A percentile compares a stretch with the other conserved stretches of the same genome.
Conservation (phyloP, 2,888 invertebrate genomes). For the Ichneumon xanthorius region DNA sequence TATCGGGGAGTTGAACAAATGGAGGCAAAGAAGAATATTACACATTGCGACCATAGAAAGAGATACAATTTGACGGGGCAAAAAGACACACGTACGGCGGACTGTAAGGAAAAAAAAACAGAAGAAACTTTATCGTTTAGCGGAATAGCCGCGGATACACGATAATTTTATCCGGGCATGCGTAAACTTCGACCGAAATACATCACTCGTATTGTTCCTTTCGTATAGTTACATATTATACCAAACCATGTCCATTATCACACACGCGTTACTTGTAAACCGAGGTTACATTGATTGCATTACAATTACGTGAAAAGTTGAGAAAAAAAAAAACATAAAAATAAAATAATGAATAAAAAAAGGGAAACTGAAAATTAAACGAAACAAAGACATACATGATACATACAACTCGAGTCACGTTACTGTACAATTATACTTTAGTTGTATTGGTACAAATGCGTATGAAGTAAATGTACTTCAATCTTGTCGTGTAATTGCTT, state of each 20-base stretch:
- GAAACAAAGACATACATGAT: constrained; percentile 64
- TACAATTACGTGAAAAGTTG: constrained; percentile 20
- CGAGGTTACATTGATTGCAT: constrained; percentile 60
- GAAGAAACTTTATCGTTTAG: constrained; percentile 37
- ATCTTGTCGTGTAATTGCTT: constrained; percentile 84
- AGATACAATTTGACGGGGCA: constrained; percentile 58
- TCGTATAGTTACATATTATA: constrained; percentile 70
- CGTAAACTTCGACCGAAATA: constrained; percentile 58
- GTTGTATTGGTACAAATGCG: constrained; percentile 80
- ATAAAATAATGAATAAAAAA: constrained; percentile 31
- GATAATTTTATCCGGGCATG: constrained; percentile 69
- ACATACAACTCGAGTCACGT: constrained; percentile 79
- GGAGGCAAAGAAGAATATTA: constrained; percentile 62
- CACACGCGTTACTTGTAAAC: constrained; percentile 65
- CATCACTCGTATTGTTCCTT: constrained; percentile 72
- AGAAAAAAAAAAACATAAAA: constrained; percentile 26
- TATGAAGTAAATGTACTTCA: constrained; percentile 83
- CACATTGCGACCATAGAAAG: constrained; percentile 62
- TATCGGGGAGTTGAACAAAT: constrained; percentile 37
- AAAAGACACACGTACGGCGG: constrained; percentile 43
- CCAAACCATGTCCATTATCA: constrained; percentile 65
- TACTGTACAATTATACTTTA: constrained; percentile 82
- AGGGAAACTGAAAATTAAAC: neutral
- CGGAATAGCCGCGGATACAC: constrained; percentile 34
- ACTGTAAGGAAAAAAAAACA: constrained; percentile 26